Evolutionary conservation across 2,797 vertebrate genomes (phyloP).

Genomic region (Luscinia megarhynchos): DNA sequence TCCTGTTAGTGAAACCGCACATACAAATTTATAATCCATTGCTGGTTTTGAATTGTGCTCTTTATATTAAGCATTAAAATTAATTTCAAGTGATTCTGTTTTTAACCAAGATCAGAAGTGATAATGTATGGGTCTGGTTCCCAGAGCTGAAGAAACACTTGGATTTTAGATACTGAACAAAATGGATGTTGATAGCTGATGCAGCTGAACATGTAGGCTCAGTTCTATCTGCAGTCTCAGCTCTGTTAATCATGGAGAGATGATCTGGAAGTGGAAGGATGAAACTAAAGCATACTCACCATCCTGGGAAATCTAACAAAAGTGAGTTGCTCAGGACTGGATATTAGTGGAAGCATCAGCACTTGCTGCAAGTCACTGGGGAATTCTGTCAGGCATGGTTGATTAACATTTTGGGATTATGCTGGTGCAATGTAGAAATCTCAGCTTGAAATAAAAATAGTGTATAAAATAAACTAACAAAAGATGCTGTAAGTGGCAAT

Average conservation of each 20-base stretch:
- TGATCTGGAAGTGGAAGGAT: slow-evolving; percentile 46
- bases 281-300: slow-evolving; percentile 14
- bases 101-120: slow-evolving; percentile 10
- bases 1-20: background rate
- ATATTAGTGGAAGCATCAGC: slow-evolving; percentile 33
- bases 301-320: slow-evolving; percentile 62
- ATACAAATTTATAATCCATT: background rate
- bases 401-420: slow-evolving; percentile 46
- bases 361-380: background rate
- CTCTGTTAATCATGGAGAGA: slow-evolving; percentile 40
- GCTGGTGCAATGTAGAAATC: slow-evolving; percentile 12
- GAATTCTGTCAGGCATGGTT: slow-evolving; percentile 21
- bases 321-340: slow-evolving; percentile 44
- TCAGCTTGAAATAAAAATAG: slow-evolving; percentile 34
- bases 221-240: slow-evolving; percentile 23
- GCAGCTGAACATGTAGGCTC: background rate
- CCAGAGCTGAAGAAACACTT: background rate
- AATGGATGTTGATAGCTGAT: slow-evolving; percentile 12
- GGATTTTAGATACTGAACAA: background rate
- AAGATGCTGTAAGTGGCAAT: slow-evolving; percentile 7
- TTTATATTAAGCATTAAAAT: background rate
- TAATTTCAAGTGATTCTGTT: background rate
- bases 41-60: background rate
- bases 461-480: slow-evolving; percentile 54
- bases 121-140: background rate